phyloP scores from a whole-genome alignment of 2,797 vertebrate species.

The Calcarius lapponicus region DNA sequence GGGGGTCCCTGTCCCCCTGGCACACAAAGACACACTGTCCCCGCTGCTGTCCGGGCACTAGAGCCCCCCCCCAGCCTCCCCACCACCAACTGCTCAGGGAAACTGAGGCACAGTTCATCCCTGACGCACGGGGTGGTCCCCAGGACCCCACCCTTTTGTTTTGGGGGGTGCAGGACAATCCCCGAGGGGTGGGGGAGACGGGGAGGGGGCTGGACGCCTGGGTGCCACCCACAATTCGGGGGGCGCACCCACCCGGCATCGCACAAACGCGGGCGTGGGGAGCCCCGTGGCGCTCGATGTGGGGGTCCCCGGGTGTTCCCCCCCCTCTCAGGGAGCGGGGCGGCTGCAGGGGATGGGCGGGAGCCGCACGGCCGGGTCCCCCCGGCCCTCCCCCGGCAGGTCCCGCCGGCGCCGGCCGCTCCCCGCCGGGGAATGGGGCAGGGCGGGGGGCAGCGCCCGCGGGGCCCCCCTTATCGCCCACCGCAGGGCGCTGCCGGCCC shows the following conservation, averaged over 20 bases:
- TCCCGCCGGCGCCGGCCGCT: slow-evolving; percentile 25
- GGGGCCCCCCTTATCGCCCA: slow-evolving; percentile 43
- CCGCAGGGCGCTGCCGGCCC: neutral
- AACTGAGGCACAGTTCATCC: neutral
- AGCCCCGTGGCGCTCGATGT: neutral
- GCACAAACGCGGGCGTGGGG: neutral
- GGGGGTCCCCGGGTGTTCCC: neutral
- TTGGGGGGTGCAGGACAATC: neutral
- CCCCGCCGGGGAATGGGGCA: slow-evolving; percentile 57
- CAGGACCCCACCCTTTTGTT: neutral
- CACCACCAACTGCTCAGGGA: neutral
- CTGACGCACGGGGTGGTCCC: too few relatives aligned
- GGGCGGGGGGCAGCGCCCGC: slow-evolving; percentile 40
- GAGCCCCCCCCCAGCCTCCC: neutral
- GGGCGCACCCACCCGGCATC: neutral
- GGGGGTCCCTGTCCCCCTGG: neutral
- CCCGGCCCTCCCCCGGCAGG: neutral
- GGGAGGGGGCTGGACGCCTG: neutral
- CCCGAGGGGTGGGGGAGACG: neutral
- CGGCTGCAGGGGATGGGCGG: neutral
- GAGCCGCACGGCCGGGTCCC: neutral
- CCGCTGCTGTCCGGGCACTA: neutral
- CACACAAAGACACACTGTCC: slow-evolving; percentile 9
- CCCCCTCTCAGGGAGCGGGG: neutral
- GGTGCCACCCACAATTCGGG: neutral